Evolutionary conservation across 2,888 invertebrate species (phyloP).

Genomic region (Zygogramma bicolorata): DNA sequence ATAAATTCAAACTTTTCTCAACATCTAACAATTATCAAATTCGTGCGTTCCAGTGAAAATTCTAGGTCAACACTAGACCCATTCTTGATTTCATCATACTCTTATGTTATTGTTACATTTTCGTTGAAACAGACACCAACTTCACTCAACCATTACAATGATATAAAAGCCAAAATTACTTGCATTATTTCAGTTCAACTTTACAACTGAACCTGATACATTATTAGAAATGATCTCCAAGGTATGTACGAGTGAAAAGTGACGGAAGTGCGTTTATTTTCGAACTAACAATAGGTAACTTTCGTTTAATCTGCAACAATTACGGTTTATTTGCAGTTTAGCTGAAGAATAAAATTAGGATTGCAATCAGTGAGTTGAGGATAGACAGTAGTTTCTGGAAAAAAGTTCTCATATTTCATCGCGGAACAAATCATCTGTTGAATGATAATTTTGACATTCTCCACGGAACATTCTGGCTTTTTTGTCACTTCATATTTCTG

Average conservation of each 20-base stretch:
- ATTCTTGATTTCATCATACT: constrained; percentile 39
- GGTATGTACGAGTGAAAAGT: constrained; percentile 30
- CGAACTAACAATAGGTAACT: no score
- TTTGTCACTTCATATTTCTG: no score
- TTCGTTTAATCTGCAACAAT: no score
- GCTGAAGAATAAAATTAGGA: no score
- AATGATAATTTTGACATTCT: no score
- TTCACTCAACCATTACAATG: constrained; percentile 40
- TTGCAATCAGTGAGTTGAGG: no score
- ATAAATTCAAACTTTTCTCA: neutral
- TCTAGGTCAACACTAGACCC: constrained; percentile 34
- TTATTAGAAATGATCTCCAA: constrained; percentile 35
- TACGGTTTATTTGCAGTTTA: no score
- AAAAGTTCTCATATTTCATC: no score
- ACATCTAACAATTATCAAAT: constrained; percentile 2
- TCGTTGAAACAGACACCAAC: constrained; percentile 28
- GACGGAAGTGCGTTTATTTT: neutral
- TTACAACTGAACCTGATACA: constrained; percentile 25
- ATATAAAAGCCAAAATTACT: constrained; percentile 42
- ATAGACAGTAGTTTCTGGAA: no score
- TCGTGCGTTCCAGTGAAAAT: constrained; percentile 21
- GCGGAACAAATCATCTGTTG: no score
- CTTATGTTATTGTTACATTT: constrained; percentile 40
- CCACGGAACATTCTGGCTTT: no score
- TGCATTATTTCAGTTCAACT: constrained; percentile 34